Conservation (phyloP, 1,140 invertebrate genomes). For the Schlechtendalia chinensis region DNA sequence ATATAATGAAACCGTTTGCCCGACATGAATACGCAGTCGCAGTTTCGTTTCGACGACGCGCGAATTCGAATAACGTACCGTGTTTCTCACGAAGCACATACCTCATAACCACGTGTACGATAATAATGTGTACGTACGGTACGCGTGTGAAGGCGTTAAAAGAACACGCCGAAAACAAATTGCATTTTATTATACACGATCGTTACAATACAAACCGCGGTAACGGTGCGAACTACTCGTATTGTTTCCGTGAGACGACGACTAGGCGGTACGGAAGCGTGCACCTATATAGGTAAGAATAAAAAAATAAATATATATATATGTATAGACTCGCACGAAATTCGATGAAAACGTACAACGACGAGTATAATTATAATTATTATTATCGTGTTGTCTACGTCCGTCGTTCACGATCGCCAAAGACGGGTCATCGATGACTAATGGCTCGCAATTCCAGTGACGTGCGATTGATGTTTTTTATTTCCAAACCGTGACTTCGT, state of each 20-base stretch:
- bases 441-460: no score
- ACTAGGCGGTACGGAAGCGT: not conserved
- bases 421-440: no score
- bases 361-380: no score
- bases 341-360: no score
- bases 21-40: not conserved
- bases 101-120: not conserved
- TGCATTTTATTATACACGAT: not conserved
- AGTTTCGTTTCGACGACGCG: conserved; percentile 7
- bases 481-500: no score
- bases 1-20: not conserved
- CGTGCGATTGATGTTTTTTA: no score
- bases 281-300: no score
- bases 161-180: not conserved
- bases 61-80: not conserved
- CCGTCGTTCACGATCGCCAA: no score
- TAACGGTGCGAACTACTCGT: not conserved
- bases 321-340: no score
- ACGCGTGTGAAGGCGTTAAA: not conserved
- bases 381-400: no score
- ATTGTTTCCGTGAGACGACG: not conserved
- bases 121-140: not conserved
- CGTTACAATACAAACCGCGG: not conserved
- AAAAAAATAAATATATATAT: no score
- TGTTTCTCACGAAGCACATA: not conserved